Evolutionary conservation across 2,888 invertebrate genomes (phyloP).

Genomic region (Sabatieria punctata): DNA sequence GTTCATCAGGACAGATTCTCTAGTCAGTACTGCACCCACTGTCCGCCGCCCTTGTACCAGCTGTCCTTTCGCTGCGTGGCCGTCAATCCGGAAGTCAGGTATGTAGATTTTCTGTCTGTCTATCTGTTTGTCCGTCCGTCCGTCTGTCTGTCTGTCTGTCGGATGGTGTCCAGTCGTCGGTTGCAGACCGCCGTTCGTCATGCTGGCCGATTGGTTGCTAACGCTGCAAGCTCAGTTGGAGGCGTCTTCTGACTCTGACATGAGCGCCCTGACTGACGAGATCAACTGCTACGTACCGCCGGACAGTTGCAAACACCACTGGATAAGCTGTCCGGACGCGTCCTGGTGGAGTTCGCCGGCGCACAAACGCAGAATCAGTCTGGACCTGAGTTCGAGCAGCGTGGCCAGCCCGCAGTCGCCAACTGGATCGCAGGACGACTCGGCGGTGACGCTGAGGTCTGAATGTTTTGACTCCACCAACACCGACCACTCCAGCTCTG

Average conservation of each 20-base stretch:
- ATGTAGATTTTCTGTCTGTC: slow-evolving; percentile 13
- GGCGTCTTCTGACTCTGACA: not conserved
- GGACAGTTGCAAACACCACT: not conserved
- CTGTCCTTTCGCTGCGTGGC: slow-evolving; percentile 77
- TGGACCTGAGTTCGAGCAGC: not conserved
- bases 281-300: not conserved
- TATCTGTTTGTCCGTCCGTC: no score
- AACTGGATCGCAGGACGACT: no score
- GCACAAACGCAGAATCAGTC: slow-evolving; percentile 3
- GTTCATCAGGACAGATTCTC: slow-evolving; percentile 66
- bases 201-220: slow-evolving; percentile 63
- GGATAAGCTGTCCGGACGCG: not conserved
- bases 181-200: slow-evolving; percentile 65
- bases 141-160: not conserved
- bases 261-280: not conserved
- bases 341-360: not conserved
- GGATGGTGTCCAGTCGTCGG: slow-evolving; percentile 2
- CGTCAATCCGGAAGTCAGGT: slow-evolving; percentile 72
- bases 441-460: not conserved
- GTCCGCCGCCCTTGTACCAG: slow-evolving; percentile 69
- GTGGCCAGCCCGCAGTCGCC: not conserved
- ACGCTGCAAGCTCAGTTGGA: not conserved
- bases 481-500: no score
- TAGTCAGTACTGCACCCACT: slow-evolving; percentile 63
- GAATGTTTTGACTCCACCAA: no score